Base-by-base conservation (phyloP, 2,113 vertebrate species). In the Campylorhamphus procurvoides region DNA sequence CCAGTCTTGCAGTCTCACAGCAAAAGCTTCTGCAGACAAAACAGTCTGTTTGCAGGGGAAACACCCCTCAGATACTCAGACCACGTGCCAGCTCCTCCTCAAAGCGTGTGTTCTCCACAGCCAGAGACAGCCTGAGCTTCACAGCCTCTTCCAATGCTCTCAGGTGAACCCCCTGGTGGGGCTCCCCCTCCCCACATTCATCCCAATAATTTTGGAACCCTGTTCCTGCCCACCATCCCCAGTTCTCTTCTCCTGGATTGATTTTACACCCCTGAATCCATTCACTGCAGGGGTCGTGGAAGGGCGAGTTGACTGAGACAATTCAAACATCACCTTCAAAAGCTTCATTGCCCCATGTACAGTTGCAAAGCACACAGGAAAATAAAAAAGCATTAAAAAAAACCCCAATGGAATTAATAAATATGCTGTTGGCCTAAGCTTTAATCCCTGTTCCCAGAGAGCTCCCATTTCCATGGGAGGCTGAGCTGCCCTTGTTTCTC, bases 51-150 rank as follows among this genome's bases (percentile, higher is more conserved):
- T 75, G 31, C 25, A 11, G 31, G 18, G 53, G 49, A 44, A 77
- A 20, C 2, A 2, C 4, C 6, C 1, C 18, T 55, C 17, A 24
- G 31, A 2, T 50, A 7, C 33, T 5, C 59, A 47, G 6, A 60
- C 12, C 17, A 76, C 8, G 4, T 12, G 37, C 6, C 6, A 28
- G 4, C 17, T 59, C 31, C 35, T 80, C 28, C 31, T 56, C 46
- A 12, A 40, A 23, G 12, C 6, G 0, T 1, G 5, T 53, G 14
- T 40, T 71, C 42, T 47, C 63, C 22, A 27, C 37, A 66, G 56
- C 22, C 50, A 56, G 19, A 37, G 31, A 25, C 20, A 55, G 33
- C 4, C 0, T 1, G 14, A 60, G 13, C 14, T 62, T 52, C 46
- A 31, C 5, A 44, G 24, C 25, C 31, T 58, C 80, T 58, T 13